Evolutionary conservation across 1,140 invertebrate genomes (phyloP), one percentile per base, ranked within the genome.

Genomic region (Drosophila biarmipes): DNA sequence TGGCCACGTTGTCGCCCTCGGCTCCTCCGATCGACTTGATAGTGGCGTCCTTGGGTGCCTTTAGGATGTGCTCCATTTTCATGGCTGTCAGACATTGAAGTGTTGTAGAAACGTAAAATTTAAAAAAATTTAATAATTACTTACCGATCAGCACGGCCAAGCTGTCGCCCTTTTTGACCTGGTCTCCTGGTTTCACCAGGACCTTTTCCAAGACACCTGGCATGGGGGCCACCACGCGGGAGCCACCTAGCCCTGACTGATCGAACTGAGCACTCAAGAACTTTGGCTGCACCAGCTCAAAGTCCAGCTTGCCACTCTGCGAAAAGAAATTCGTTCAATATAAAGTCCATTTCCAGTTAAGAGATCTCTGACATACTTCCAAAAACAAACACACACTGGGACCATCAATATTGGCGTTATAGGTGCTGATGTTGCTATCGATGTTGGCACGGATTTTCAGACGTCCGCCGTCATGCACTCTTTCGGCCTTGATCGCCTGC

Each of bases 41-140:
- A 4, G 93, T 94, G 37, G 96, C 97, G 90, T 96, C 94, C 27
- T 94, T 93, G 10, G 95, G 95, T 6, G 98, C 96, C 82, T 96
- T 95, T 4, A 99, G 95, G 1, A 98, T 95, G 92, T 98, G 96
- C 95, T 99, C 99, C 99, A 99, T 99, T 94, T 99, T 99, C 99
- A 99, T 99, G 8, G 99, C 99, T 91, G 4, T 10, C 8, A 31
- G 55, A 5, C 0, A 51, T 14, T 4, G 0, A 17, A n/a, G 10
- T 29, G 1, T 21, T 7, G 8, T n/a, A 15, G 8, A 2, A 7
- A 24, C 4, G 3, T 8, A 38, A 0, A 17, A 4, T 11, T 6
- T 10, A 5, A 7, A 1, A n/a, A n/a, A n/a, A n/a, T n/a, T n/a
- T 14, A 2, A 38, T 5, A 29, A 12, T 19, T 31, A n/a, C 43